Conservation (phyloP, 1,140 invertebrate genomes). For the Trichoplusia ni region DNA sequence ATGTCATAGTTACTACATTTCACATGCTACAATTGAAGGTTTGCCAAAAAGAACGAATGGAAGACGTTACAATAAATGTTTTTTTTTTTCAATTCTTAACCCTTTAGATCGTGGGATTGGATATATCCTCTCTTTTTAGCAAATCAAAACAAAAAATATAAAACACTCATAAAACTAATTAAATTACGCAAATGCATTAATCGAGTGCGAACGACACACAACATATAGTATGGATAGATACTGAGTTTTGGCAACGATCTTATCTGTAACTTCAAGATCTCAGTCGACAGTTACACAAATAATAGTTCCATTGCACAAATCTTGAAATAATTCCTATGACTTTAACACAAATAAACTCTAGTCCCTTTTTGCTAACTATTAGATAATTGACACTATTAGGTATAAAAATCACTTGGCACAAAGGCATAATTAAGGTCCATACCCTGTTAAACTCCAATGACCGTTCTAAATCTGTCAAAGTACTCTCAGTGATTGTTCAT, state of each 20-base stretch:
- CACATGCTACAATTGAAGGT: constrained; percentile 73
- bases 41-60: constrained; percentile 75
- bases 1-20: constrained; percentile 43
- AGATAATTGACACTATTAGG: constrained; percentile 77
- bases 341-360: constrained; percentile 76
- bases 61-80: constrained; percentile 63
- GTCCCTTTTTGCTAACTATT: constrained; percentile 73
- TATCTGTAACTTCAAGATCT: constrained; percentile 48
- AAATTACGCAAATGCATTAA: constrained; percentile 77
- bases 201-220: constrained; percentile 51
- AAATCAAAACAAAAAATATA: constrained; percentile 53
- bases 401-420: constrained; percentile 80
- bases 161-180: constrained; percentile 64
- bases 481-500: constrained; percentile 62
- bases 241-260: constrained; percentile 63
- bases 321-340: constrained; percentile 70
- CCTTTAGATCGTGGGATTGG: constrained; percentile 37
- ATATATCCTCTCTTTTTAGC: constrained; percentile 57
- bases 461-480: constrained; percentile 67
- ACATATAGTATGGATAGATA: constrained; percentile 36
- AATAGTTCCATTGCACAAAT: constrained; percentile 74
- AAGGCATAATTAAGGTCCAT: constrained; percentile 78
- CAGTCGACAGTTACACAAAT: constrained; percentile 48
- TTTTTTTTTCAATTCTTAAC: constrained; percentile 33
- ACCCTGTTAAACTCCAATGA: constrained; percentile 74